These are phyloP conservation scores for Amblyopsis rosae DNA, from an alignment of 2,113 vertebrate genomes.

Conservation along the genomic window DNA sequence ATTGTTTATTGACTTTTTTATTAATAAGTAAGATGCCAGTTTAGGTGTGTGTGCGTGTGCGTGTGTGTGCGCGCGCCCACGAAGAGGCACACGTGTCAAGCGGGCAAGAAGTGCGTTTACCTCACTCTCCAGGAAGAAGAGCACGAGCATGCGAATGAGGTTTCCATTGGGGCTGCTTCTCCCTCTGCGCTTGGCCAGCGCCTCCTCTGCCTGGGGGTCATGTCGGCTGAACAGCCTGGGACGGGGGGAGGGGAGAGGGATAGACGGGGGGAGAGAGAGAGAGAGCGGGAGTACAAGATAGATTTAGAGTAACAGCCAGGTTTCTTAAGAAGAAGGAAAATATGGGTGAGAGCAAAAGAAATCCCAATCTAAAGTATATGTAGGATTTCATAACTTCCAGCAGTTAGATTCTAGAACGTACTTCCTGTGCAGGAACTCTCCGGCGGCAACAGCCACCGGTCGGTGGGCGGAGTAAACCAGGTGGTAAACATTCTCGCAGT, in stretches of 20 bases:
- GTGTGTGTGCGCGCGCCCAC: no score
- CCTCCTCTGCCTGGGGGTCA: constrained; percentile 96
- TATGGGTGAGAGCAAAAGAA: neutral
- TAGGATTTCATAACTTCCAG: neutral
- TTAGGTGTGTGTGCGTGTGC: no score
- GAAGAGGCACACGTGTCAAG: neutral
- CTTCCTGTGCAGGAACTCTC: constrained; percentile 98
- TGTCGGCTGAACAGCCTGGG: constrained; percentile 92
- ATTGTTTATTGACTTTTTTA: neutral
- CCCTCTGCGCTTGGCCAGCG: constrained; percentile 93
- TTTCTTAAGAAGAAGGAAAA: neutral
- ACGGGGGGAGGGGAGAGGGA: constrained; percentile 12
- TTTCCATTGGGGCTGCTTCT: constrained; percentile 98
- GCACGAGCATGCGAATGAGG: constrained; percentile 98
- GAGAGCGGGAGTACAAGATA: neutral
- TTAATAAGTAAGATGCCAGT: neutral
- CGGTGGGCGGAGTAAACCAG: constrained; percentile 97
- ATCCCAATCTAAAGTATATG: neutral
- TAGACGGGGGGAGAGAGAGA: neutral
- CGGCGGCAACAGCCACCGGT: constrained; percentile 95
- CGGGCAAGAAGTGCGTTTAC: constrained; percentile 69
- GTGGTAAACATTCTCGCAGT: constrained; percentile 99
- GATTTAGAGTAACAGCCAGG: neutral
- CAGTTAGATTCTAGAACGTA: constrained; percentile 67
- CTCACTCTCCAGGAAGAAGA: constrained; percentile 99